Percentiles rank a stretch among this genome's conserved stretches.
These are phyloP conservation scores for Gobio gobio DNA, from an alignment of 2,113 vertebrate species.

Conservation along the genomic window DNA sequence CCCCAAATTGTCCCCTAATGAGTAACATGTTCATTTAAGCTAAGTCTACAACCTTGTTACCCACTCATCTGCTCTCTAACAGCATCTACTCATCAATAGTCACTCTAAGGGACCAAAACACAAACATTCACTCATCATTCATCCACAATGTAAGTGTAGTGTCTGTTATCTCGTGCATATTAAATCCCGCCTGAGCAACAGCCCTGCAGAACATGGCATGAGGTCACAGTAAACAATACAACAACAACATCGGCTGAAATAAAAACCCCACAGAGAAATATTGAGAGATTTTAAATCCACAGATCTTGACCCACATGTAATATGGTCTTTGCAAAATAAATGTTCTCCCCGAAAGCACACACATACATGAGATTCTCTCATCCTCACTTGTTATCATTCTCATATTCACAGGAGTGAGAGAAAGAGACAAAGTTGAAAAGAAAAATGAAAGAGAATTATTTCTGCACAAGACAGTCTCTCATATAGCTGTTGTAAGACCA, in stretches of 20 bases:
- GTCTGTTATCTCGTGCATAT: constrained; percentile 3
- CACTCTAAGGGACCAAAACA: neutral
- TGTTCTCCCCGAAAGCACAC: constrained; percentile 3
- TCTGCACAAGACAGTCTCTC: constrained; percentile 25
- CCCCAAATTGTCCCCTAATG: neutral
- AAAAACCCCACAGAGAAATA: constrained; percentile 18
- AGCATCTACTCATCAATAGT: constrained; percentile 28
- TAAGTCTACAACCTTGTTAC: neutral
- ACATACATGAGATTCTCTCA: neutral
- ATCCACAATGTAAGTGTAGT: neutral
- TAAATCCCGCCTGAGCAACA: constrained; percentile 12
- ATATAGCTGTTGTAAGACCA: constrained; percentile 28
- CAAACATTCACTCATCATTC: neutral
- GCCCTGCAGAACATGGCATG: neutral
- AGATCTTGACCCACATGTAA: constrained; percentile 25
- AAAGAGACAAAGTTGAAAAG: constrained; percentile 19
- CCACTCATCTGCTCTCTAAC: constrained; percentile 14
- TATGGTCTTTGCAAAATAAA: constrained; percentile 24
- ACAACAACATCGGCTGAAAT: constrained; percentile 19
- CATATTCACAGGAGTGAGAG: constrained; percentile 21
- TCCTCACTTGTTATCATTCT: constrained; percentile 7
- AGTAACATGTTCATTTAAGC: constrained; percentile 3
- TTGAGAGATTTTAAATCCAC: constrained; percentile 30
- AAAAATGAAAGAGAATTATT: constrained; percentile 34
- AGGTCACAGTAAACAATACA: constrained; percentile 27